Base-by-base conservation (phyloP, 2,888 invertebrate genomes). In the Himalopsyche japonica region DNA sequence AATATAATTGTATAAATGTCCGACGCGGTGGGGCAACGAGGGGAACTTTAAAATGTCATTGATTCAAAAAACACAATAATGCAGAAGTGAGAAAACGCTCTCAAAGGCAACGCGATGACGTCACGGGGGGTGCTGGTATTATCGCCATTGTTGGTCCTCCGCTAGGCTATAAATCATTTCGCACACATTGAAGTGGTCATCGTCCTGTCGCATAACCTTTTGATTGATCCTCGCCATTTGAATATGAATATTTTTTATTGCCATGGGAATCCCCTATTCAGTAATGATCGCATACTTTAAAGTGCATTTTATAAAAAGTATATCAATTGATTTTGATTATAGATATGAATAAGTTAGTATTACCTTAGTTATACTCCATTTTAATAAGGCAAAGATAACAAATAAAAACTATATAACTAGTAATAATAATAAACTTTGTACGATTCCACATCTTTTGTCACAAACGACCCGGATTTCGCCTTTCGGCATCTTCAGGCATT, bases 101-200 rank as follows among this genome's bases (percentile, higher is more conserved):
- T 32, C 70, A 32, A 34, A 80, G 47, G 27, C 79, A 30, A 49
- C 49, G 79, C 32, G 47, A 78, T 83, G 83, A 83, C 83, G 76
- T 83, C 83, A 83, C 76, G 57, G 76, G 83, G 83, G 83, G 83
- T 83, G 82, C 81, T 27, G n/a, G 37, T 76, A 76, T 79, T 79
- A 37, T 47, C 37, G 70, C 81, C 47, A 76, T 81, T 81, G 81
- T 81, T 76, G 27, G 81, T 81, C 43, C 81, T 81, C 34, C 48
- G 81, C 76, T 32, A 76, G 76, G 47, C 47, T n/a, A 84, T 84
- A 81, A 84, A 84, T 84, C 84, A 84, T 82, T 80, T 80, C 48
- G 82, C 86, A 78, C 85, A 83, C 43, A 84, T 85, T 83, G 79
- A 81, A 85, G 86, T 86, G 86, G 86, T 86, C 86, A 86, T 85